A percentile compares a stretch with the other conserved stretches of the same genome.
These are phyloP conservation scores for Tipula lateralis DNA, from an alignment of 2,888 invertebrate species.

Conservation along the genomic window DNA sequence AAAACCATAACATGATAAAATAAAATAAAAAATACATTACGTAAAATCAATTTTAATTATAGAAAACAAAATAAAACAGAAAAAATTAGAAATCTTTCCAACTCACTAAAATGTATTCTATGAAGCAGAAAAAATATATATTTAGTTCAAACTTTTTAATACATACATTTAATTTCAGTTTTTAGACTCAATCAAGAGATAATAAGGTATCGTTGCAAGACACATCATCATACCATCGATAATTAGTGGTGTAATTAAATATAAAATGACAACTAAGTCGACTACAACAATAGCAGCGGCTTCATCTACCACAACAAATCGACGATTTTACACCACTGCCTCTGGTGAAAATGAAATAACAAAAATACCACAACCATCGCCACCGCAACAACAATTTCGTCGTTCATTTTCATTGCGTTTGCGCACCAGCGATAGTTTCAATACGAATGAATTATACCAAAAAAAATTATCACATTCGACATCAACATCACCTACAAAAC, in stretches of 20 bases:
- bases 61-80: background rate
- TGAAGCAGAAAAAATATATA: background rate
- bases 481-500: constrained; percentile 35
- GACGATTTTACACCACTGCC: constrained; percentile 31
- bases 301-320: constrained; percentile 32
- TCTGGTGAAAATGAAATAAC: constrained; percentile 34
- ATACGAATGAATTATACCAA: constrained; percentile 36
- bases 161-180: background rate
- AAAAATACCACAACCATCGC: constrained; percentile 37
- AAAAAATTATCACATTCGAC: constrained; percentile 39
- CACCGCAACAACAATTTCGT: constrained; percentile 50
- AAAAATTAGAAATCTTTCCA: background rate
- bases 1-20: background rate
- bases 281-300: constrained; percentile 29
- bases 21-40: background rate
- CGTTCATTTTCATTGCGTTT: constrained; percentile 64
- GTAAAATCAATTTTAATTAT: background rate
- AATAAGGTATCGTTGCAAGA: background rate
- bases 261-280: background rate
- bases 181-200: background rate
- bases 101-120: background rate
- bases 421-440: constrained; percentile 55
- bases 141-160: background rate
- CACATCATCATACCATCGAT: background rate
- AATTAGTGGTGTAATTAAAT: background rate